Percentiles rank a stretch among this genome's conserved stretches.
Evolutionary conservation across 2,888 invertebrate species (phyloP).

Genomic region (Sarcophaga carnaria): DNA sequence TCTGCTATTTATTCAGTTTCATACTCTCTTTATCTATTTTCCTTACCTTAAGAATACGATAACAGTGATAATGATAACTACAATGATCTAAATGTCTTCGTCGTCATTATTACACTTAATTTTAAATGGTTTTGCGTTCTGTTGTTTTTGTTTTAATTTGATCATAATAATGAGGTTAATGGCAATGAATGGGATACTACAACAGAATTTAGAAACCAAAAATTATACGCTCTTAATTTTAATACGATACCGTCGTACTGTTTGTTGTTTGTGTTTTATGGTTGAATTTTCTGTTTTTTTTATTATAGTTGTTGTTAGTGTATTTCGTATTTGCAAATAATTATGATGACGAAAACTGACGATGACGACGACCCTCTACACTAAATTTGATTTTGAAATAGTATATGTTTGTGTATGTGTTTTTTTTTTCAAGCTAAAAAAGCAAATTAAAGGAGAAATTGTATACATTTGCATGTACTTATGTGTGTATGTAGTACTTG

Average conservation of each 20-base stretch:
- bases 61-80: too few species aligned
- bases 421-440: constrained; percentile 10
- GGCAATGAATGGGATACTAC: constrained; percentile 58
- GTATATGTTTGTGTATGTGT: not conserved
- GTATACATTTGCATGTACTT: not conserved
- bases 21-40: too few species aligned
- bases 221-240: not conserved
- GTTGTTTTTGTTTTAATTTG: constrained; percentile 37
- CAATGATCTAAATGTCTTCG: too few species aligned
- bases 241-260: not conserved
- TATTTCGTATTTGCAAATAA: not conserved
- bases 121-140: not conserved
- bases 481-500: not conserved
- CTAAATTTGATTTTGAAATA: not conserved
- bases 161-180: constrained; percentile 68
- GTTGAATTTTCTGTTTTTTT: not conserved
- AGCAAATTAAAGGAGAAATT: constrained; percentile 20
- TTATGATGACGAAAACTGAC: constrained; percentile 38
- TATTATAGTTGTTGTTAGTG: constrained; percentile 3
- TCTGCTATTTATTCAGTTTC: too few species aligned
- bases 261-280: constrained; percentile 9
- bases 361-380: not conserved
- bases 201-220: constrained; percentile 42
- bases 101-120: too few species aligned
- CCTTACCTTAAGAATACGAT: too few species aligned